Conservation (phyloP, 2,888 invertebrate species). For the Hydrotaea diabolus region DNA sequence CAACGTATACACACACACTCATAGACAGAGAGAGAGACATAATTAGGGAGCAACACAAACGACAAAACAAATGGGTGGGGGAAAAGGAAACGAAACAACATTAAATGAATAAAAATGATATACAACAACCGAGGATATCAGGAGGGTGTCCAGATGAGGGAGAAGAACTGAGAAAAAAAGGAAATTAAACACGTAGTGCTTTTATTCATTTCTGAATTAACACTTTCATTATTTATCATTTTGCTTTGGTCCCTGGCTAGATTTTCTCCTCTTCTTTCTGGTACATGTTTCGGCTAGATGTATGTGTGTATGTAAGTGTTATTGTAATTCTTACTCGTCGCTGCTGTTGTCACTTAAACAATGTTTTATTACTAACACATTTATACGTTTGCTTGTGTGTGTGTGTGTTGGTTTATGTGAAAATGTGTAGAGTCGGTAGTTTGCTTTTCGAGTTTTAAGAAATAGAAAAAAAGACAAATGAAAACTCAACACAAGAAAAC, state of each 20-base stretch:
- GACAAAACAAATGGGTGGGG: background rate
- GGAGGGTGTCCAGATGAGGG: conserved; percentile 27
- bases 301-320: conserved; percentile 20
- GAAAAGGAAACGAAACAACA: background rate
- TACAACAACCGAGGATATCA: conserved; percentile 18
- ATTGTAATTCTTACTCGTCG: conserved; percentile 2
- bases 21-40: conserved; percentile 37
- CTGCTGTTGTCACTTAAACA: conserved; percentile 20
- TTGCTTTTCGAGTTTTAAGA: background rate
- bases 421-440: too few relatives aligned
- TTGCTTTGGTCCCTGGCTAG: conserved; percentile 47
- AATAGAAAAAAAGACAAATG: background rate
- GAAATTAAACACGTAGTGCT: conserved; percentile 60
- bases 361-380: background rate
- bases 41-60: background rate
- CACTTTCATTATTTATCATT: conserved; percentile 67
- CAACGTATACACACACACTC: conserved; percentile 39
- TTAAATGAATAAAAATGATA: background rate
- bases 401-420: too few relatives aligned
- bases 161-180: conserved; percentile 44
- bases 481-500: background rate
- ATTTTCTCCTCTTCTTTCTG: background rate
- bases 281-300: background rate
- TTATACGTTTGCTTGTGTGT: background rate
- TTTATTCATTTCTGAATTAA: conserved; percentile 64